A percentile compares a stretch with the other conserved stretches of the same genome.
phyloP scores from a whole-genome alignment of 2,888 invertebrate genomes.

The Eulithis testata region DNA sequence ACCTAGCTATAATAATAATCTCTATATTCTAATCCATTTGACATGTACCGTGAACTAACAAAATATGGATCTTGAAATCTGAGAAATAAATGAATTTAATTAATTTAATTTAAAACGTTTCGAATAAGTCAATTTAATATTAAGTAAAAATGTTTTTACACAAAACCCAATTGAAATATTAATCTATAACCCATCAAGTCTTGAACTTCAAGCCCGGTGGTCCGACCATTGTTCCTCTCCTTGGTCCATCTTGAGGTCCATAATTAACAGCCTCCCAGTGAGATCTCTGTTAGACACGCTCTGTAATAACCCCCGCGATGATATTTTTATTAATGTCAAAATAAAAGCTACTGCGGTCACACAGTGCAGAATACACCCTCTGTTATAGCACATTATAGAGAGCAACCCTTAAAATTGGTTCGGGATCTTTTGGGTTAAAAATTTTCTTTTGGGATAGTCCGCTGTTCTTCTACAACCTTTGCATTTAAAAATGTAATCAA shows the following conservation, averaged over 20 bases:
- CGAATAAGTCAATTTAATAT: no score
- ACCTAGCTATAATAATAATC: no score
- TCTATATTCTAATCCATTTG: no score
- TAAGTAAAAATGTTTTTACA: not conserved
- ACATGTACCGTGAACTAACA: no score
- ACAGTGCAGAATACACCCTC: slow-evolving; percentile 53
- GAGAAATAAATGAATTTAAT: no score
- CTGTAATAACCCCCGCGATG: slow-evolving; percentile 81
- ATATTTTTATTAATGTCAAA: slow-evolving; percentile 85
- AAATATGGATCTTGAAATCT: no score
- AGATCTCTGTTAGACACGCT: slow-evolving; percentile 83
- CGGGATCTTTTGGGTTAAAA: no score
- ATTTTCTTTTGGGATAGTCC: no score
- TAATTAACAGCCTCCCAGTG: slow-evolving; percentile 83
- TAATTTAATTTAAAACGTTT: no score
- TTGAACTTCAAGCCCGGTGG: slow-evolving; percentile 59
- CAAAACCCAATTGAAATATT: slow-evolving; percentile 28
- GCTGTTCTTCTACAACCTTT: no score
- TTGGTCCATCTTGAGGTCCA: slow-evolving; percentile 75
- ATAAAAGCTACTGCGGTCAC: slow-evolving; percentile 70
- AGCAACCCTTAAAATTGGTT: not conserved
- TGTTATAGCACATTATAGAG: not conserved
- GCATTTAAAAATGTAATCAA: no score
- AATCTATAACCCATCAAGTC: slow-evolving; percentile 27
- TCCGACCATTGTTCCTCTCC: slow-evolving; percentile 76